Evolutionary conservation across 2,888 invertebrate species (phyloP), one percentile per base, ranked within the genome.

Genomic region (Halictus ligatus): DNA sequence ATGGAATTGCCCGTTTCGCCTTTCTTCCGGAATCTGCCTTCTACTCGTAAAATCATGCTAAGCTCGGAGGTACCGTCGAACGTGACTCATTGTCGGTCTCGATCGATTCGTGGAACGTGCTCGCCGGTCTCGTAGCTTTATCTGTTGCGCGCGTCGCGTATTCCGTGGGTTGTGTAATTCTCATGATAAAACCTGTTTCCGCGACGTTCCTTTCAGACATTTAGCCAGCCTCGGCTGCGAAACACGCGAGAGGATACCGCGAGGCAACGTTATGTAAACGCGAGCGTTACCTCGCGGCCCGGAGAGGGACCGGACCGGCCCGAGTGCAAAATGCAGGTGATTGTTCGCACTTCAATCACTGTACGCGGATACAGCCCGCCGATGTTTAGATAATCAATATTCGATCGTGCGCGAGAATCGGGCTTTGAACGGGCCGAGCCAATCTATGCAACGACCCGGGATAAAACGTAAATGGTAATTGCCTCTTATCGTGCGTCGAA

Each of bases 331-430:
- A 69, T 69, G 15, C 80, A 48, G 29, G n/a, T 74, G 43, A 69
- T 71, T 83, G 71, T 75, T 81, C 75, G 58, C 46, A 29, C 50
- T 74, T 79, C 64, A 74, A 82, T 82, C 67, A 69, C 46, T 54
- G 43, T 50, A 46, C 69, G 48, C 40, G 15, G 40, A 72, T 35
- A 54, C 72, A 46, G 67, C 67, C 69, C 35, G 54, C 35, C 67
- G 80, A 35, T n/a, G 80, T 54, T 82, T 69, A 74, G 73, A 48
- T 69, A 74, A 82, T 82, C 80, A 67, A 82, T 82, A 60, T 81
- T 75, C 82, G 58, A 75, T 75, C 75, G 25, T 40, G 58, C 40
- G 43, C 60, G 69, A 5, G 74, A 69, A 75, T 40, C 67, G 81
- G 25, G 67, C 35, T 69, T 75, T 80, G 54, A 58, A 35, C 18